Evolutionary conservation across 1,140 invertebrate species (phyloP).

Genomic region (Magallana angulata): DNA sequence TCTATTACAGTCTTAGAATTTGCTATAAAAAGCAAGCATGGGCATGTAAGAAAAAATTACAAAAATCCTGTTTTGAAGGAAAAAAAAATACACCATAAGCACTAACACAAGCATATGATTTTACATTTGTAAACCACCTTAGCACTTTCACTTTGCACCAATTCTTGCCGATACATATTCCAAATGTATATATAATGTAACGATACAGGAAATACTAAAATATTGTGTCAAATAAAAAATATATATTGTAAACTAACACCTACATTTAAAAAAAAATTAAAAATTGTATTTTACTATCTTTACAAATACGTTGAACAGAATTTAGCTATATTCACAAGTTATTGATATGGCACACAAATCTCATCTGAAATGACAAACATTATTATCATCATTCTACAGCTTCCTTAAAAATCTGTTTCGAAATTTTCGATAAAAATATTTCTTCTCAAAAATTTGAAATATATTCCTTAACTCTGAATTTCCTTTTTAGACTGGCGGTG

Average conservation of each 20-base stretch:
- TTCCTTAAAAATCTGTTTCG: background rate
- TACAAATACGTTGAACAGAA: background rate
- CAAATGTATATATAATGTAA: background rate
- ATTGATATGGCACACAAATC: conserved; percentile 7
- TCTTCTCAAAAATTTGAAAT: background rate
- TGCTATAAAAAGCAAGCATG: background rate
- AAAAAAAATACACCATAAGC: background rate
- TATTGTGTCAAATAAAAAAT: conserved; percentile 32
- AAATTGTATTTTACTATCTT: conserved; percentile 1
- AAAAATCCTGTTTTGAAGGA: background rate
- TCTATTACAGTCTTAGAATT: background rate
- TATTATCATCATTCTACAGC: background rate
- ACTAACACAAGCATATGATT: background rate
- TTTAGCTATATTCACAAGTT: conserved; percentile 2
- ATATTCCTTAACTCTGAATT: background rate
- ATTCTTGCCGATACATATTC: conserved; percentile 20
- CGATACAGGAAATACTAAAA: conserved; percentile 15
- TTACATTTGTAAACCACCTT: background rate
- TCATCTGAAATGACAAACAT: too few species aligned
- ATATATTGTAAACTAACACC: conserved; percentile 23
- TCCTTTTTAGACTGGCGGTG: conserved; percentile 35
- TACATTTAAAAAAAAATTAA: conserved; percentile 3
- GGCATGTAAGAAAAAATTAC: too few species aligned
- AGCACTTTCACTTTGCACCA: conserved; percentile 30
- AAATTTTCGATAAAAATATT: background rate